Percentiles rank a stretch among this genome's conserved stretches.
Evolutionary conservation across 2,888 invertebrate genomes (phyloP).

Genomic region (Metallyticus violacea): DNA sequence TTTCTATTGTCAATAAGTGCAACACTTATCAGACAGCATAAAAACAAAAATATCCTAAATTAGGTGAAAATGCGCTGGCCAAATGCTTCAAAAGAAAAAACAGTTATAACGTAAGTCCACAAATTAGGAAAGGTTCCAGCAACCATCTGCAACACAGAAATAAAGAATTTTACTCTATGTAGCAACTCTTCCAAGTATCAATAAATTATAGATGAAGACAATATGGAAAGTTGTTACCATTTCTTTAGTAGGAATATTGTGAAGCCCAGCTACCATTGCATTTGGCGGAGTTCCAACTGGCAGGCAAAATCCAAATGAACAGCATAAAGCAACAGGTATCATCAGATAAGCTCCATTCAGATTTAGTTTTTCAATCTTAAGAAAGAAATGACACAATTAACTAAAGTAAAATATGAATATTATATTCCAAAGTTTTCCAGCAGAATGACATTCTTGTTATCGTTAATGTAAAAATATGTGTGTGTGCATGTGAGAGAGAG

Average conservation of each 20-base stretch:
- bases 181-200: too few relatives aligned
- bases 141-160: not conserved
- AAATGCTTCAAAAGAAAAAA: not conserved
- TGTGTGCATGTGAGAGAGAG: too few relatives aligned
- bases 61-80: not conserved
- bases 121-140: not conserved
- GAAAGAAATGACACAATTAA: too few relatives aligned
- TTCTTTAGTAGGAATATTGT: not conserved
- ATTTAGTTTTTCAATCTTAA: not conserved
- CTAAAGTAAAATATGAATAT: too few relatives aligned
- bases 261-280: not conserved
- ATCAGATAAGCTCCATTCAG: not conserved
- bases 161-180: not conserved
- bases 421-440: not conserved
- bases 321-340: conserved; percentile 5
- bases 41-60: not conserved
- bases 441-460: not conserved
- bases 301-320: conserved; percentile 18
- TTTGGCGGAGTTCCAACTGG: conserved; percentile 24
- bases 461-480: too few relatives aligned
- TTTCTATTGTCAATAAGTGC: not conserved
- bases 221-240: conserved; percentile 10
- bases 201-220: too few relatives aligned
- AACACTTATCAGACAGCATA: not conserved
- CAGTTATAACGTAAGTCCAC: not conserved